Conservation (phyloP, 2,888 invertebrate genomes). For the Syrphus vitripennis region DNA sequence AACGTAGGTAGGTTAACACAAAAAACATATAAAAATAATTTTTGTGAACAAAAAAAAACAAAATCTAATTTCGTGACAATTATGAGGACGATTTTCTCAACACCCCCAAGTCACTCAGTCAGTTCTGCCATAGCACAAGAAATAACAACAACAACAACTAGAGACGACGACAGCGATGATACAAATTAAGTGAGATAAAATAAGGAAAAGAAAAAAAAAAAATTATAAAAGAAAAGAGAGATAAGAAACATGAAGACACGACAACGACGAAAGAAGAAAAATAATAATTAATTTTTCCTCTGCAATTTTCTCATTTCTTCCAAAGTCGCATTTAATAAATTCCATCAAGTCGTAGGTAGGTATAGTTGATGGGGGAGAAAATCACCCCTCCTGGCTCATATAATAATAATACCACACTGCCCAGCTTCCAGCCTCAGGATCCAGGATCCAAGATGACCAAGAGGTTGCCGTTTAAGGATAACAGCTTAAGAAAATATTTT, state of each 20-base stretch:
- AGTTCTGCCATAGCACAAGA: background rate
- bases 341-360: constrained; percentile 7
- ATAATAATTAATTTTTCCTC: constrained; percentile 72
- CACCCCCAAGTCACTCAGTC: constrained; percentile 18
- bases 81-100: constrained; percentile 55
- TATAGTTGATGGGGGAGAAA: background rate
- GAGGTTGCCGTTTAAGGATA: constrained; percentile 52
- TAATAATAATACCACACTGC: background rate
- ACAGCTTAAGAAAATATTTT: constrained; percentile 70
- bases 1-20: background rate
- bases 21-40: constrained; percentile 42
- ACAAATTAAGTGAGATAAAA: constrained; percentile 68
- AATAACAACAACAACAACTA: background rate
- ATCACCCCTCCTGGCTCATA: background rate
- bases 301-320: constrained; percentile 71
- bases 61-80: constrained; percentile 70
- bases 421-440: background rate
- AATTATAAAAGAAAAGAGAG: constrained; percentile 5
- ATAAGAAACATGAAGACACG: constrained; percentile 36
- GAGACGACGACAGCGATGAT: constrained; percentile 27
- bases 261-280: constrained; percentile 35
- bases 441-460: constrained; percentile 40
- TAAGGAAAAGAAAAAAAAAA: constrained; percentile 25
- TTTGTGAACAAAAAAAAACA: constrained; percentile 36
- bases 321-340: constrained; percentile 71